Percentiles rank a stretch among this genome's conserved stretches.
These are phyloP conservation scores for Todus mexicanus DNA, from an alignment of 2,797 vertebrate species.

Conservation along the genomic window DNA sequence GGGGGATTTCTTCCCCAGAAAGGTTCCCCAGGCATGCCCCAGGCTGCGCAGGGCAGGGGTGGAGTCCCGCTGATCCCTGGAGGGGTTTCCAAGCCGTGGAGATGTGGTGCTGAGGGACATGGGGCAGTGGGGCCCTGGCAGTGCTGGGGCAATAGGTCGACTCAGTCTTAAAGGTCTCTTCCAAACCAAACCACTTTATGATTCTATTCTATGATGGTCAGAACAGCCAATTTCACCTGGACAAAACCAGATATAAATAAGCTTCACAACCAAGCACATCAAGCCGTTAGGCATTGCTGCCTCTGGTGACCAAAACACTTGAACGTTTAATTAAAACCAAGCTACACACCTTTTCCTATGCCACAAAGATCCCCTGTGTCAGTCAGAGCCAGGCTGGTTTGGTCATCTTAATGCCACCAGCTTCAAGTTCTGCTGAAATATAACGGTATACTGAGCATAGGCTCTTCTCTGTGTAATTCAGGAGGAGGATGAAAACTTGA, in stretches of 20 bases:
- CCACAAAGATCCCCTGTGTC: not conserved
- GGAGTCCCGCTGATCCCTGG: not conserved
- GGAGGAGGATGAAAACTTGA: not conserved
- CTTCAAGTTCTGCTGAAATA: not conserved
- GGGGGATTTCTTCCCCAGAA: not conserved
- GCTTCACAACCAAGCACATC: not conserved
- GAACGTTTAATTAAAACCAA: not conserved
- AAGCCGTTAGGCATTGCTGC: not conserved
- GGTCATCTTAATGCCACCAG: not conserved
- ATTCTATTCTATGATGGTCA: not conserved
- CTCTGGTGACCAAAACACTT: not conserved
- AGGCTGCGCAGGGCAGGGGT: not conserved
- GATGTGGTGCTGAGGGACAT: not conserved
- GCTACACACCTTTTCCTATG: not conserved
- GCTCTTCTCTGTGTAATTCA: not conserved
- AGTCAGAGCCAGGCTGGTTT: not conserved
- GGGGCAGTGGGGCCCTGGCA: not conserved
- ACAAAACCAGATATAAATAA: not conserved
- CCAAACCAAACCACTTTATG: not conserved
- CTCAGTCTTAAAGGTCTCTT: not conserved
- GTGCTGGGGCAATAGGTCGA: not conserved
- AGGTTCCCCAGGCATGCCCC: not conserved
- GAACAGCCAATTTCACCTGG: not conserved
- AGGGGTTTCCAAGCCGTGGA: not conserved
- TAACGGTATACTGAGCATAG: fast-evolving